These are phyloP conservation scores for Tortrix viridana DNA, from an alignment of 2,888 invertebrate species.

Conservation along the genomic window DNA sequence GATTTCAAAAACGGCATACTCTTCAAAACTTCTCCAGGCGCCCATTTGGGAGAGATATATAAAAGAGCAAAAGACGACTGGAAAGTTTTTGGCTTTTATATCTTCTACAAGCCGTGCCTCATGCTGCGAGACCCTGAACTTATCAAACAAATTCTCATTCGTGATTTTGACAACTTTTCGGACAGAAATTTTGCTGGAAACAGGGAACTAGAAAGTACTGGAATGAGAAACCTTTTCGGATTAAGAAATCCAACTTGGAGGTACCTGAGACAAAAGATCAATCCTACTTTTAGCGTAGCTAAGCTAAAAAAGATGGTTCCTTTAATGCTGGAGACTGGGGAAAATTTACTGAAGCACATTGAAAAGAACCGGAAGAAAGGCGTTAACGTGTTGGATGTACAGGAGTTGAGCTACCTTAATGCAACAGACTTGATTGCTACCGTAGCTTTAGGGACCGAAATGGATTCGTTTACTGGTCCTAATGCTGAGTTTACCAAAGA, in stretches of 20 bases:
- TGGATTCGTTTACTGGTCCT: slow-evolving; percentile 43
- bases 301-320: slow-evolving; percentile 46
- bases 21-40: slow-evolving; percentile 46
- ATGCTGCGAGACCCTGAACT: slow-evolving; percentile 46
- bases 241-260: slow-evolving; percentile 47
- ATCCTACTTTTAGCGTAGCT: slow-evolving; percentile 40
- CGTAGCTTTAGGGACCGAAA: slow-evolving; percentile 45
- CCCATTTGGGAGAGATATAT: slow-evolving; percentile 45
- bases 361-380: slow-evolving; percentile 19
- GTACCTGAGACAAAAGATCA: slow-evolving; percentile 46
- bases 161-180: slow-evolving; percentile 45
- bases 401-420: slow-evolving; percentile 46
- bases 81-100: slow-evolving; percentile 47
- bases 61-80: slow-evolving; percentile 37
- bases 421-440: slow-evolving; percentile 47
- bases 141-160: slow-evolving; percentile 47
- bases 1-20: slow-evolving; percentile 48
- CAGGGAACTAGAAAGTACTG: slow-evolving; percentile 47
- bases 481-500: slow-evolving; percentile 44
- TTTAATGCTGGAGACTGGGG: slow-evolving; percentile 44
- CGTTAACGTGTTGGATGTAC: slow-evolving; percentile 39
- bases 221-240: slow-evolving; percentile 48
- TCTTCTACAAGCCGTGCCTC: slow-evolving; percentile 49
- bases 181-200: slow-evolving; percentile 47
- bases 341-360: slow-evolving; percentile 45